These are phyloP conservation scores for Chaenocephalus aceratus DNA, from an alignment of 2,113 vertebrate genomes.

Conservation along the genomic window DNA sequence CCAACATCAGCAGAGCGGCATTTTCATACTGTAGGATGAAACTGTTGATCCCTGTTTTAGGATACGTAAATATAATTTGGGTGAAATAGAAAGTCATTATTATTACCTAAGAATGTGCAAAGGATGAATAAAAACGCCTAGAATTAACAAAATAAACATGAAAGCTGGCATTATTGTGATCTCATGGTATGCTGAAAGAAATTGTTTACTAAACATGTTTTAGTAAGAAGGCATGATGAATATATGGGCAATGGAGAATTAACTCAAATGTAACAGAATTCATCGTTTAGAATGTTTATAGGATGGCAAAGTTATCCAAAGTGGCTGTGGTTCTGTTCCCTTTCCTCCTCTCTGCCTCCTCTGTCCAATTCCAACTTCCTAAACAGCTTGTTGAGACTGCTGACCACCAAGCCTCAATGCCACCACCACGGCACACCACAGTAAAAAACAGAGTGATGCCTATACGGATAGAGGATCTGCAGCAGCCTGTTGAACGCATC, in stretches of 20 bases:
- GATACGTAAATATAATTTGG: neutral
- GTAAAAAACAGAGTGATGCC: neutral
- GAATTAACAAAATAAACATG: neutral
- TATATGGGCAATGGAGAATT: neutral
- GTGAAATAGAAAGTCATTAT: constrained; percentile 17
- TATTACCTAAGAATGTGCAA: constrained; percentile 6
- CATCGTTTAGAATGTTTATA: neutral
- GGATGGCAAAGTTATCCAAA: neutral
- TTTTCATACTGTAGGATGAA: constrained; percentile 23
- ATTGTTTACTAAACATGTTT: constrained; percentile 3
- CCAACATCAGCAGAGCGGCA: constrained; percentile 32
- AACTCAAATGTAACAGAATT: neutral
- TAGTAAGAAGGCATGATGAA: constrained; percentile 1
- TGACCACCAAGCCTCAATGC: neutral
- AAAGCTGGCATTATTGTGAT: neutral
- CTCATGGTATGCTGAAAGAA: neutral
- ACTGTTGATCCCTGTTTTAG: neutral
- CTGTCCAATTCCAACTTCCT: neutral
- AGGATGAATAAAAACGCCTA: neutral
- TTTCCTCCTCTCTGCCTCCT: neutral
- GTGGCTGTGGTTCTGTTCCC: neutral
- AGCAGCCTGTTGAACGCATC: neutral
- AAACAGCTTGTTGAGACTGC: neutral
- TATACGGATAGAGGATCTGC: neutral
- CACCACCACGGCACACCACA: neutral